Conservation (phyloP, 2,888 invertebrate genomes). For the Epinotia bilunana region DNA sequence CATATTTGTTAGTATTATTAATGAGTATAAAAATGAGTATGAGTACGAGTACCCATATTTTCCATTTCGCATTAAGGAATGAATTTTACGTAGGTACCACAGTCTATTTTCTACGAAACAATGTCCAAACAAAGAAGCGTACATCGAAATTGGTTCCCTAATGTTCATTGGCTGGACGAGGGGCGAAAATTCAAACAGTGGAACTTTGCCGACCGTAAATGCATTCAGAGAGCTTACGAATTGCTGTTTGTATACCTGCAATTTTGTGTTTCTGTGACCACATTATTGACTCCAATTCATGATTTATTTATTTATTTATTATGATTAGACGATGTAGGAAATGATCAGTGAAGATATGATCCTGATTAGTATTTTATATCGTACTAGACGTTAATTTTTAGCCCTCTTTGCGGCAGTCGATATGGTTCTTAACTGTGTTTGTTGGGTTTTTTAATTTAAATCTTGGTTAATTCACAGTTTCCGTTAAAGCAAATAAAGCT, state of each 20-base stretch:
- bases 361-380: neutral
- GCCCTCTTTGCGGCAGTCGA: too few species aligned
- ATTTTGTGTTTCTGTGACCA: neutral
- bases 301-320: too few species aligned
- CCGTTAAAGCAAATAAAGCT: neutral
- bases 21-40: too few species aligned
- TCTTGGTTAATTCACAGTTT: neutral
- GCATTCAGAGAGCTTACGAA: neutral
- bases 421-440: too few species aligned
- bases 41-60: neutral
- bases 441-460: neutral
- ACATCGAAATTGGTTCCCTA: slow-evolving; percentile 3
- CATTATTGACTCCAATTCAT: neutral
- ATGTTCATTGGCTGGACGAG: neutral
- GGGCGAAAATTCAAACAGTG: neutral
- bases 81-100: neutral
- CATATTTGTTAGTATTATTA: too few species aligned
- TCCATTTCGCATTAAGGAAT: slow-evolving; percentile 2
- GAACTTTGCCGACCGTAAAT: neutral
- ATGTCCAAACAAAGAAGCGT: neutral
- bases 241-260: neutral
- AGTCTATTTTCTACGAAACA: neutral
- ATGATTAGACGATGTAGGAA: neutral
- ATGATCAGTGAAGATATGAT: neutral
- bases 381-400: neutral